phyloP scores from a whole-genome alignment of 2,888 invertebrate genomes.

The Monochamus alternatus region DNA sequence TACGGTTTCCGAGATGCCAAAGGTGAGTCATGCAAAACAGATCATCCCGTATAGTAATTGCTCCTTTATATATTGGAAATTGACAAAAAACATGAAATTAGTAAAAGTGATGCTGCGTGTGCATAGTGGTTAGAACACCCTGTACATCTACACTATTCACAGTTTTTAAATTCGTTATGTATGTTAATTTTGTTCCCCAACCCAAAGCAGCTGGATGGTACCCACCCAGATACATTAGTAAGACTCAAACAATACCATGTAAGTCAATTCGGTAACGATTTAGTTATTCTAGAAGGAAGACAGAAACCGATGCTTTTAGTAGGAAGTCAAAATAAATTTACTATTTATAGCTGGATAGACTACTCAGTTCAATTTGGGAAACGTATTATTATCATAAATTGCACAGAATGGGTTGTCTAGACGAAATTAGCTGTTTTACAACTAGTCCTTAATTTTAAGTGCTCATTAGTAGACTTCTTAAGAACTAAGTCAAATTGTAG shows the following conservation, averaged over 20 bases:
- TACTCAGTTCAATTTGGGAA: slow-evolving; percentile 18
- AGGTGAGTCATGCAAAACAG: no score
- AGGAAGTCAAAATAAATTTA: neutral
- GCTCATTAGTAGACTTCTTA: slow-evolving; percentile 20
- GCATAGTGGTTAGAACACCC: neutral
- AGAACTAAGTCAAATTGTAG: slow-evolving; percentile 27
- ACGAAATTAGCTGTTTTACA: slow-evolving; percentile 20
- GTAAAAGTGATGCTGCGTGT: no score
- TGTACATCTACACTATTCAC: neutral
- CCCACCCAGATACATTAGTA: slow-evolving; percentile 8
- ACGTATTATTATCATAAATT: slow-evolving; percentile 27
- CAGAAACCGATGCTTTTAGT: neutral
- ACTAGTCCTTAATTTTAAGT: slow-evolving; percentile 29
- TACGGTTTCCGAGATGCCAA: no score
- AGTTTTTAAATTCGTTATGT: slow-evolving; percentile 1
- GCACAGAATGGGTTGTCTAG: slow-evolving; percentile 33
- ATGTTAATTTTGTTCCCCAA: slow-evolving; percentile 4
- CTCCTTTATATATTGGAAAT: no score
- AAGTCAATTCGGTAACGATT: neutral
- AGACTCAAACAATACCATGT: neutral
- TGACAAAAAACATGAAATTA: no score
- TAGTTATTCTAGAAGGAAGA: neutral
- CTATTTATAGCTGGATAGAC: slow-evolving; percentile 5
- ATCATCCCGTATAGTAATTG: no score
- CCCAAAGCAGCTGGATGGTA: slow-evolving; percentile 1